Evolutionary conservation across 2,888 invertebrate species (phyloP), one percentile per base, ranked within the genome.

Genomic region (Lottia scabra): DNA sequence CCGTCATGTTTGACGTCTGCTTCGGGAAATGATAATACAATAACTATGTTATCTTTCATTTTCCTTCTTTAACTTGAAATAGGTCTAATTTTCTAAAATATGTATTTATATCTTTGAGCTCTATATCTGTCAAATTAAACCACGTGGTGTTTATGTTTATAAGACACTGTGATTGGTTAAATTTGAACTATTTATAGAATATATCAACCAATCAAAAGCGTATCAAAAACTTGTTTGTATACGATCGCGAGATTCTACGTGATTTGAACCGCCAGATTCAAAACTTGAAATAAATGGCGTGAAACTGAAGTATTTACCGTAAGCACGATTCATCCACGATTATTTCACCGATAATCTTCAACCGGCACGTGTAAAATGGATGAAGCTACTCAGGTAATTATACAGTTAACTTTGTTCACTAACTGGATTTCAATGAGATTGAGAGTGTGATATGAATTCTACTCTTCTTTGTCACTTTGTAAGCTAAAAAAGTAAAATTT

Each of bases 221-320:
- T 23, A 23, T 3, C 10, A 56, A 38, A 6, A 10, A 19, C 56
- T 23, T 2, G 19, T 56, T 56, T 56, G 19, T 23, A 56, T 19
- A 56, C 19, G 56, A 23, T 56, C 3, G 56, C 84, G 84, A 79
- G 80, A 84, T 46, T 70, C n/a, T 68, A 70, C 83, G 84, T 78
- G 77, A 82, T 66, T 77, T 79, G 75, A 74, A 84, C 84, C 85
- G 84, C 84, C 85, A 83, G 84, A 82, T 76, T 84, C 84, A 79
- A 79, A 84, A 85, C 74, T 67, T 71, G 38, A 38, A 44, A 38
- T 26, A 56, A 65, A 62, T 64, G 56, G 56, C 23, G 56, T 56
- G 56, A 23, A 56, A 23, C 56, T 23, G 12, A 15, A 23, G 56
- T 38, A 38, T 38, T 38, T 38, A 38, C 38, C 38, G 56, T 56